A percentile compares a stretch with the other conserved stretches of the same genome.
These are phyloP conservation scores for Myotis findleyi DNA, from an alignment of 2,797 vertebrate species.

Conservation along the genomic window DNA sequence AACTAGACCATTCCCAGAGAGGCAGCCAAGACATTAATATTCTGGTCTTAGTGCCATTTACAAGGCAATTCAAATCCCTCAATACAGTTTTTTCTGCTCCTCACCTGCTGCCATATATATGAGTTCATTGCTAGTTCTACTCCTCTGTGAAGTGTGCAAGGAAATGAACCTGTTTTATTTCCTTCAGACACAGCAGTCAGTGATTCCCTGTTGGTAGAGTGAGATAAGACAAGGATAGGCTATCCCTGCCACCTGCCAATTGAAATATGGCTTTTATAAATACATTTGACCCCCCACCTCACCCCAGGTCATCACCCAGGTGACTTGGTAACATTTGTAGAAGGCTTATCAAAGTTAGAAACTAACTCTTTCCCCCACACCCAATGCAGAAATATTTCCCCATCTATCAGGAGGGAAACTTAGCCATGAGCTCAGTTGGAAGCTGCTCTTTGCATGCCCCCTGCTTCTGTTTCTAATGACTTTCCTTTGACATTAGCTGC, in stretches of 20 bases:
- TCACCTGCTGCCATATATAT: constrained; percentile 67
- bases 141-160: constrained; percentile 59
- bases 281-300: not conserved
- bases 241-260: not conserved
- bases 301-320: not conserved
- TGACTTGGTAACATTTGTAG: constrained; percentile 40
- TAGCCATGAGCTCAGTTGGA: constrained; percentile 41
- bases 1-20: constrained; percentile 49
- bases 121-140: constrained; percentile 58
- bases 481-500: constrained; percentile 32
- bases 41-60: constrained; percentile 53
- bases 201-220: constrained; percentile 1
- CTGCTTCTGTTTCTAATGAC: constrained; percentile 22
- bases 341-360: constrained; percentile 39
- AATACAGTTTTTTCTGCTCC: constrained; percentile 26
- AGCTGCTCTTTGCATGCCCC: not conserved
- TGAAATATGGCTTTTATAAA: constrained; percentile 40
- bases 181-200: constrained; percentile 33
- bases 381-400: not conserved
- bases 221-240: constrained; percentile 13
- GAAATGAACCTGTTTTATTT: constrained; percentile 72
- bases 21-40: constrained; percentile 60
- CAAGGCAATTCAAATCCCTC: constrained; percentile 62
- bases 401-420: not conserved
- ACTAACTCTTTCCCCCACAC: not conserved